These are phyloP conservation scores for Drosophila imparisetae DNA, from an alignment of 2,888 invertebrate genomes.

Conservation along the genomic window DNA sequence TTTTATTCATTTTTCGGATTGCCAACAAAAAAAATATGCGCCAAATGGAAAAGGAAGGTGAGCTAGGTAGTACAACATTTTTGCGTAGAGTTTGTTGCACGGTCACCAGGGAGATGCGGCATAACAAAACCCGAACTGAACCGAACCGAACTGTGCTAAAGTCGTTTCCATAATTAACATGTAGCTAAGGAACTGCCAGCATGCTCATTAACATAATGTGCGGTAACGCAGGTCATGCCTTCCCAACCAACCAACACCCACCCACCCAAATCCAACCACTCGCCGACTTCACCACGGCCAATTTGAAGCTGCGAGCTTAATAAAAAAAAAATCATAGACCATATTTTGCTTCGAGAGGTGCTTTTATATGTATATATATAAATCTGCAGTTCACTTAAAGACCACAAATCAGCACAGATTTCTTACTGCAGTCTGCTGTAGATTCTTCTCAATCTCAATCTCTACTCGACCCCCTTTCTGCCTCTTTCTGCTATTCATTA, in stretches of 20 bases:
- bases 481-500: conserved; percentile 11
- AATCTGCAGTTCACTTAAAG: conserved; percentile 42
- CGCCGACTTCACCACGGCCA: conserved; percentile 2
- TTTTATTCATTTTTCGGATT: conserved; percentile 30
- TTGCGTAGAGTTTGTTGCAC: conserved; percentile 28
- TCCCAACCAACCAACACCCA: neutral
- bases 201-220: conserved; percentile 81
- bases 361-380: conserved; percentile 5
- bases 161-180: conserved; percentile 67
- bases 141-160: conserved; percentile 20
- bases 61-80: conserved; percentile 9
- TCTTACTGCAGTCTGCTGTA: conserved; percentile 1
- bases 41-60: neutral
- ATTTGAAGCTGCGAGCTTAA: conserved; percentile 10
- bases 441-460: neutral
- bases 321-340: conserved; percentile 1
- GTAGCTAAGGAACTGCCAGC: conserved; percentile 31
- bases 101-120: conserved; percentile 22
- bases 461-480: neutral
- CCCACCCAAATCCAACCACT: neutral
- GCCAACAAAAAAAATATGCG: conserved; percentile 33
- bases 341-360: conserved; percentile 27
- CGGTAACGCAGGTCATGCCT: conserved; percentile 53
- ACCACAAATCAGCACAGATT: conserved; percentile 24
- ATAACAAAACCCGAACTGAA: conserved; percentile 42